Evolutionary conservation across 2,797 vertebrate species (phyloP).

Genomic region (Acipenser oxyrinchus): DNA sequence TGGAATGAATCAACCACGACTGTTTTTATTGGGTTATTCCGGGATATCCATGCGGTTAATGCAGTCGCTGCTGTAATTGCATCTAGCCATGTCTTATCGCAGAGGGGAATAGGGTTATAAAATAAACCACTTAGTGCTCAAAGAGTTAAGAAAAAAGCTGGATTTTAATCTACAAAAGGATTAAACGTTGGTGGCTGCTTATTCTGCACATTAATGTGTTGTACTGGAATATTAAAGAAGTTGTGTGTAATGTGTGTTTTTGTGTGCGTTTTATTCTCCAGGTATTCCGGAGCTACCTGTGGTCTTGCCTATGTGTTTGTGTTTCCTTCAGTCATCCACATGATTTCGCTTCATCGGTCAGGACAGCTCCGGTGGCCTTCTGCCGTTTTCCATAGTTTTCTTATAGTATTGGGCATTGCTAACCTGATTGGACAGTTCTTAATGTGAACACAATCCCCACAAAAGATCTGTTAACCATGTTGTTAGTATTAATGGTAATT

Average conservation of each 20-base stretch:
- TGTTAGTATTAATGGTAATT: too few species aligned
- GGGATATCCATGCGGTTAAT: too few species aligned
- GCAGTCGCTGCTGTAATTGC: too few species aligned
- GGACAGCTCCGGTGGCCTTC: conserved; percentile 68
- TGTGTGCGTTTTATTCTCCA: conserved; percentile 34
- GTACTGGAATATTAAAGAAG: neutral
- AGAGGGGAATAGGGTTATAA: too few species aligned
- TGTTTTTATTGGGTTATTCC: too few species aligned
- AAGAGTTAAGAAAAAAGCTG: too few species aligned
- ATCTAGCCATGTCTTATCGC: too few species aligned
- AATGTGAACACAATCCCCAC: conserved; percentile 55
- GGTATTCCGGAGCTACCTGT: conserved; percentile 86
- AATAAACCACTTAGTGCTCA: too few species aligned
- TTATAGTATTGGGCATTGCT: conserved; percentile 77
- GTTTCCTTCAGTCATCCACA: conserved; percentile 77
- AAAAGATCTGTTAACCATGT: neutral
- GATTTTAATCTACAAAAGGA: too few species aligned
- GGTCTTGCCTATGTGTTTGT: conserved; percentile 90
- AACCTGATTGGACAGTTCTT: conserved; percentile 86
- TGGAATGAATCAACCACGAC: too few species aligned
- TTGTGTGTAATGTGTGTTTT: conserved; percentile 5
- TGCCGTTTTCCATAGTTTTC: conserved; percentile 65
- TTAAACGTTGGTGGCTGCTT: neutral
- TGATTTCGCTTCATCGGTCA: conserved; percentile 64
- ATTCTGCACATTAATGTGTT: neutral